A percentile compares a stretch with the other conserved stretches of the same genome.
These are phyloP conservation scores for Antheraea yamamai DNA, from an alignment of 2,888 invertebrate species.

Conservation along the genomic window DNA sequence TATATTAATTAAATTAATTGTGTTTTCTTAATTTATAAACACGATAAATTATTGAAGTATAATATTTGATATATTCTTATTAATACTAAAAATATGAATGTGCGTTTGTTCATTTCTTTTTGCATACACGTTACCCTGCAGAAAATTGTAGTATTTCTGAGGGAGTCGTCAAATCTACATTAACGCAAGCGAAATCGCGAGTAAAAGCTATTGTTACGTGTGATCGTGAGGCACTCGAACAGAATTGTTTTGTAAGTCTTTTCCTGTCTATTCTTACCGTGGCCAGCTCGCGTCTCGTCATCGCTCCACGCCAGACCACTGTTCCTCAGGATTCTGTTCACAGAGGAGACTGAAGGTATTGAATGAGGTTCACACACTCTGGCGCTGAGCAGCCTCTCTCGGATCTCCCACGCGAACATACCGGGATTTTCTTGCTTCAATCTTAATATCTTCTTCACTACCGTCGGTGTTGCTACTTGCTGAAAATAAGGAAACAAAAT, in stretches of 20 bases:
- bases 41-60: too few relatives aligned
- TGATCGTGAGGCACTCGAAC: too few relatives aligned
- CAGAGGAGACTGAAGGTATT: slow-evolving; percentile 96
- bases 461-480: slow-evolving; percentile 98
- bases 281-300: slow-evolving; percentile 70
- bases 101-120: too few relatives aligned
- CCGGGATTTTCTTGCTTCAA: slow-evolving; percentile 97
- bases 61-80: too few relatives aligned
- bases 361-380: slow-evolving; percentile 95
- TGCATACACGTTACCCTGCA: too few relatives aligned
- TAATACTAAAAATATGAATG: too few relatives aligned
- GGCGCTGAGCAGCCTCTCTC: slow-evolving; percentile 93
- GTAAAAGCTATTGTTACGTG: too few relatives aligned
- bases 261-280: slow-evolving; percentile 48
- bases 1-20: background rate
- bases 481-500: slow-evolving; percentile 66
- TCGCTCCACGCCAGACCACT: slow-evolving; percentile 90
- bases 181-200: too few relatives aligned
- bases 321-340: slow-evolving; percentile 95
- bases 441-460: slow-evolving; percentile 96
- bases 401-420: slow-evolving; percentile 98
- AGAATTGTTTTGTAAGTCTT: too few relatives aligned
- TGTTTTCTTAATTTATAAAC: background rate
- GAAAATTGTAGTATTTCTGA: too few relatives aligned
- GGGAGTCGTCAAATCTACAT: too few relatives aligned